A percentile compares a stretch with the other conserved stretches of the same genome.
phyloP scores from a whole-genome alignment of 1,140 invertebrate genomes.

The Medauroidea extradentata region DNA sequence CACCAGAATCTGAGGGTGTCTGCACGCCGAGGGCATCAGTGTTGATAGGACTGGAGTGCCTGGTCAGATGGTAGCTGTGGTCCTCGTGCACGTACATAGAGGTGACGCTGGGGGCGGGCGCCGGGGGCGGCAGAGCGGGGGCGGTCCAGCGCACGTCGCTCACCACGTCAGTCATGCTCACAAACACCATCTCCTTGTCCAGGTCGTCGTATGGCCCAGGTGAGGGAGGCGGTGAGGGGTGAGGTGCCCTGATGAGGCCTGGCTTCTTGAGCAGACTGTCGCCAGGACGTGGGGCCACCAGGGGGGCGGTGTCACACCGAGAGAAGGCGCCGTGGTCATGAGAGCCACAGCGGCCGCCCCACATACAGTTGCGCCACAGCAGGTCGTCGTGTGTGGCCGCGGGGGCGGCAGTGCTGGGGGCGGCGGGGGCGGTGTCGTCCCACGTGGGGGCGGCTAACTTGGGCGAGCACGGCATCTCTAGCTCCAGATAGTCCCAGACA shows the following conservation, averaged over 20 bases:
- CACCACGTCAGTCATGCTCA: constrained; percentile 17
- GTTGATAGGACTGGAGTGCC: constrained; percentile 46
- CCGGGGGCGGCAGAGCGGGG: constrained; percentile 26
- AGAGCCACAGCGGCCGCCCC: not conserved
- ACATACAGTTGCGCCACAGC: constrained; percentile 7
- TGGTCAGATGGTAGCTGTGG: constrained; percentile 65
- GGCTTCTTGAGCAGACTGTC: constrained; percentile 26
- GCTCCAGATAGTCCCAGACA: too few relatives aligned
- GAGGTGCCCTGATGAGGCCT: constrained; percentile 33
- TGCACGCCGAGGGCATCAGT: constrained; percentile 63
- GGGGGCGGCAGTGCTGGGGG: too few relatives aligned
- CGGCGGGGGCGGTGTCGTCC: too few relatives aligned
- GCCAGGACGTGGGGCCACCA: constrained; percentile 30
- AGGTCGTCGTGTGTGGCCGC: too few relatives aligned
- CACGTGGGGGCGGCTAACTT: too few relatives aligned
- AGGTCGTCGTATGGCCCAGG: not conserved
- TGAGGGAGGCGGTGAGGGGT: constrained; percentile 33
- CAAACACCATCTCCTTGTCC: constrained; percentile 21
- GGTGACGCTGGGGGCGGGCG: constrained; percentile 19
- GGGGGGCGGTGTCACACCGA: not conserved
- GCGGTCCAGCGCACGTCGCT: constrained; percentile 16
- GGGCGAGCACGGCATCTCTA: too few relatives aligned
- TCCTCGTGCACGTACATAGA: constrained; percentile 43
- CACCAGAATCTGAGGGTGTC: constrained; percentile 82
- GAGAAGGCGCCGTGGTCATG: not conserved